Evolutionary conservation across 2,797 vertebrate species (phyloP).

Genomic region (Poeciliopsis gracilis): DNA sequence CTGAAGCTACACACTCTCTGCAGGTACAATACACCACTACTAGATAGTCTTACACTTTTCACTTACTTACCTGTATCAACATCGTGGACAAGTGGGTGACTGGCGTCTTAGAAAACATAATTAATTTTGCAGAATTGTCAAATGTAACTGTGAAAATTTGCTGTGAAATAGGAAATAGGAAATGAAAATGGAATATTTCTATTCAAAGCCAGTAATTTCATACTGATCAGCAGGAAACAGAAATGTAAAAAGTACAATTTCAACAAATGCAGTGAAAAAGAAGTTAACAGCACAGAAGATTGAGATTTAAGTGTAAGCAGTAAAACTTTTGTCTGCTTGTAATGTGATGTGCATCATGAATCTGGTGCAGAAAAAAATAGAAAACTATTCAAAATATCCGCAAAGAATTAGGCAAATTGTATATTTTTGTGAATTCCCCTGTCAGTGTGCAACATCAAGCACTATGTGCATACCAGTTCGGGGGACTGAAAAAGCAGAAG

Average conservation of each 20-base stretch:
- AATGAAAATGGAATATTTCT: no score
- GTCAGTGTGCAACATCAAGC: background rate
- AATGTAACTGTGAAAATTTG: background rate
- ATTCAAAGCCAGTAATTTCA: background rate
- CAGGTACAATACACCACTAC: constrained; percentile 63
- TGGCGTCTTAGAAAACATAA: constrained; percentile 45
- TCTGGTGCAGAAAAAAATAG: background rate
- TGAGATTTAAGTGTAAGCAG: background rate
- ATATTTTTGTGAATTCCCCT: background rate
- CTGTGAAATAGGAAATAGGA: background rate
- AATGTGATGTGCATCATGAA: background rate
- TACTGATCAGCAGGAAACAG: background rate
- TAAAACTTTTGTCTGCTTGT: background rate
- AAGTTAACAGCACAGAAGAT: background rate
- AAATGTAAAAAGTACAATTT: background rate
- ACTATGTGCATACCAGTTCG: background rate
- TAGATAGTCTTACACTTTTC: constrained; percentile 66
- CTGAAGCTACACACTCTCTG: constrained; percentile 65
- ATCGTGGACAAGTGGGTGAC: constrained; percentile 46
- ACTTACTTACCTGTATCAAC: constrained; percentile 50
- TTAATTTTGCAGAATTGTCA: constrained; percentile 32
- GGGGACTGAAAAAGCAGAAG: background rate
- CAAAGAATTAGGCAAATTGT: background rate
- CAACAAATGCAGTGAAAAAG: background rate
- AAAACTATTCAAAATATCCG: background rate